Percentiles rank a stretch among this genome's conserved stretches.
phyloP scores from a whole-genome alignment of 2,113 vertebrate genomes.

The Fukomys damarensis region DNA sequence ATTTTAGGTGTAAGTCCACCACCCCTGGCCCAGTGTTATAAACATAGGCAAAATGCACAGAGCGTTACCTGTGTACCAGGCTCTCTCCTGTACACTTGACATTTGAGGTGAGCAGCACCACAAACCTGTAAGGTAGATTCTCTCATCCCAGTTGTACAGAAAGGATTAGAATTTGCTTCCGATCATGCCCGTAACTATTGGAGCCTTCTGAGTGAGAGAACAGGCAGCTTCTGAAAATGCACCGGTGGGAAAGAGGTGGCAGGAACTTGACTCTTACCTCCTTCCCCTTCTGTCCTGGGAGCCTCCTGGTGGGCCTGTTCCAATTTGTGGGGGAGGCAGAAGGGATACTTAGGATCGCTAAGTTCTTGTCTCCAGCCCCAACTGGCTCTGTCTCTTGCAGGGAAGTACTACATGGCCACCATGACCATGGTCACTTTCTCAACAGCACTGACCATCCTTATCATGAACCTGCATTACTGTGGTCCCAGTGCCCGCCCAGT shows the following conservation, averaged over 20 bases:
- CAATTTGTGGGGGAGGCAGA: not conserved
- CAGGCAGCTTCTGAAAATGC: not conserved
- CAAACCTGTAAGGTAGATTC: not conserved
- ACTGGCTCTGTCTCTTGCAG: slow-evolving; percentile 76
- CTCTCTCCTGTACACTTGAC: not conserved
- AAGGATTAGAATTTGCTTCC: not conserved
- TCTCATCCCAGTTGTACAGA: not conserved
- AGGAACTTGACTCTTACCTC: not conserved
- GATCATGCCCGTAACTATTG: not conserved
- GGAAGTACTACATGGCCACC: slow-evolving; percentile 96
- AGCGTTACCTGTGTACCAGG: not conserved
- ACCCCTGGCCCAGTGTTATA: not conserved
- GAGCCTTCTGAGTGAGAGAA: not conserved
- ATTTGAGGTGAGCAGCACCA: not conserved
- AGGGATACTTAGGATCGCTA: not conserved
- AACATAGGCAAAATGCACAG: not conserved
- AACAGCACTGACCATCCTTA: slow-evolving; percentile 93
- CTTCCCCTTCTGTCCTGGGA: not conserved
- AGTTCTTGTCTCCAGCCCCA: not conserved
- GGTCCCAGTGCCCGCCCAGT: slow-evolving; percentile 91
- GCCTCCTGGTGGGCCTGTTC: not conserved
- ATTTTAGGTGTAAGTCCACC: not conserved
- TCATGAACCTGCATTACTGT: slow-evolving; percentile 95
- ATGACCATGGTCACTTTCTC: slow-evolving; percentile 96
- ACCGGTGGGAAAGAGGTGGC: no score